phyloP scores from a whole-genome alignment of 2,797 vertebrate species.

The Sternarchorhynchus goeldii region DNA sequence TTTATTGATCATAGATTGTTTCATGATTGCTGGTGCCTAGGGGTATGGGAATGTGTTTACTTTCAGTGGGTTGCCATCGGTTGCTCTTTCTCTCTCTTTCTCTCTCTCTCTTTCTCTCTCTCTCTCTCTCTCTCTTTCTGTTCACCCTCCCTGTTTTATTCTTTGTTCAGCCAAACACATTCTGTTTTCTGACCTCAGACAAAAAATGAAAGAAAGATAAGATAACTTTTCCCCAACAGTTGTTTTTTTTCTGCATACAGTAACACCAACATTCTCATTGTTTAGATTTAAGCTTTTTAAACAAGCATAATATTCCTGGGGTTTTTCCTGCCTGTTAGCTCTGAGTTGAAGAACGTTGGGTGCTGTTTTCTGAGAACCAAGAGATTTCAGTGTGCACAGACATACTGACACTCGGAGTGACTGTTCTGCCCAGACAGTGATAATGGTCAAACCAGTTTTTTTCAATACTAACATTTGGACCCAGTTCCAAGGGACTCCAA shows the following conservation, averaged over 20 bases:
- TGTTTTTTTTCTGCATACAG: too few relatives aligned
- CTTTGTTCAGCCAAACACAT: background rate
- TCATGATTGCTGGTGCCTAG: conserved; percentile 12
- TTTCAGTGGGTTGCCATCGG: background rate
- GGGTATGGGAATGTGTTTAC: conserved; percentile 1
- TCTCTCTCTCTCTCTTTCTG: conserved; percentile 1
- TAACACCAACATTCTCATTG: too few relatives aligned
- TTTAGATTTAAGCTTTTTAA: background rate
- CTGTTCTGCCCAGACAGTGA: conserved; percentile 7
- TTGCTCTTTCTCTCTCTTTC: background rate
- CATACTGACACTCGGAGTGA: background rate
- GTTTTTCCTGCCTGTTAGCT: background rate
- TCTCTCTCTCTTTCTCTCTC: conserved; percentile 12
- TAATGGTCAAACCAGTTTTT: background rate
- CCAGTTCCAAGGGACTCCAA: background rate
- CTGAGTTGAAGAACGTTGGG: background rate
- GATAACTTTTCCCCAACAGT: too few relatives aligned
- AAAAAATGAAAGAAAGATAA: background rate
- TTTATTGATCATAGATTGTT: conserved; percentile 27
- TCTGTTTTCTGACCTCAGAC: conserved; percentile 2
- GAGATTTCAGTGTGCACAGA: conserved; percentile 18
- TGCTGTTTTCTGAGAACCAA: background rate
- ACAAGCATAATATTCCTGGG: background rate
- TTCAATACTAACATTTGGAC: background rate
- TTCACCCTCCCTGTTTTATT: background rate